Conservation (phyloP, 1,140 invertebrate genomes). For the Reticulitermes speratus region DNA sequence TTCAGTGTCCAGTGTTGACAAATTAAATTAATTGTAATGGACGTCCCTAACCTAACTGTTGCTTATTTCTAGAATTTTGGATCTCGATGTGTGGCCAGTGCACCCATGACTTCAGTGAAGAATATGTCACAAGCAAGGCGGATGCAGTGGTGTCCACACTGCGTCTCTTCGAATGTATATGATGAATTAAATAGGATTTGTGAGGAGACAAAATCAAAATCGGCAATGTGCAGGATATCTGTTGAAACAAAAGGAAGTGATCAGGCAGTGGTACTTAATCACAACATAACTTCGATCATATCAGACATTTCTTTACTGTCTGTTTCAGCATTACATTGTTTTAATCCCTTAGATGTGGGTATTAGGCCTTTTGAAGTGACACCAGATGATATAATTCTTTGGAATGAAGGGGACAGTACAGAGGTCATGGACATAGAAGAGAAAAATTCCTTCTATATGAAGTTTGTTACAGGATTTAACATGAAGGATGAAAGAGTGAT, state of each 20-base stretch:
- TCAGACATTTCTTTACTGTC: not conserved
- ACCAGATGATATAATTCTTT: conserved; percentile 38
- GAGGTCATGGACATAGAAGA: not conserved
- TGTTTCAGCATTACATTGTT: conserved; percentile 25
- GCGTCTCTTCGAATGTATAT: not conserved
- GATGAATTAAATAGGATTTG: not conserved
- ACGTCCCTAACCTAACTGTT: not conserved
- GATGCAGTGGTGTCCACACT: not conserved
- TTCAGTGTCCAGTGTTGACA: not conserved
- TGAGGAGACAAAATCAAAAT: not conserved
- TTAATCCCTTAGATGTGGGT: conserved; percentile 28
- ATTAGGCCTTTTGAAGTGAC: conserved; percentile 27
- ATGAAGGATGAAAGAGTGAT: not conserved
- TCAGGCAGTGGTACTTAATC: not conserved
- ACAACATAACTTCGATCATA: not conserved
- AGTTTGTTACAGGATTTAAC: conserved; percentile 22
- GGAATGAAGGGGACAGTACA: conserved; percentile 1
- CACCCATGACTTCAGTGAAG: not conserved
- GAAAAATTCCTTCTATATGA: not conserved
- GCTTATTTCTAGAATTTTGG: not conserved
- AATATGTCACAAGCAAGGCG: not conserved
- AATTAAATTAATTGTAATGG: not conserved
- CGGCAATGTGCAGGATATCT: not conserved
- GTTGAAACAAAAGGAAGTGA: not conserved
- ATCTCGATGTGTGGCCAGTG: not conserved